Base-by-base conservation (phyloP, 2,888 invertebrate species). In the Drosophila barbarae region DNA sequence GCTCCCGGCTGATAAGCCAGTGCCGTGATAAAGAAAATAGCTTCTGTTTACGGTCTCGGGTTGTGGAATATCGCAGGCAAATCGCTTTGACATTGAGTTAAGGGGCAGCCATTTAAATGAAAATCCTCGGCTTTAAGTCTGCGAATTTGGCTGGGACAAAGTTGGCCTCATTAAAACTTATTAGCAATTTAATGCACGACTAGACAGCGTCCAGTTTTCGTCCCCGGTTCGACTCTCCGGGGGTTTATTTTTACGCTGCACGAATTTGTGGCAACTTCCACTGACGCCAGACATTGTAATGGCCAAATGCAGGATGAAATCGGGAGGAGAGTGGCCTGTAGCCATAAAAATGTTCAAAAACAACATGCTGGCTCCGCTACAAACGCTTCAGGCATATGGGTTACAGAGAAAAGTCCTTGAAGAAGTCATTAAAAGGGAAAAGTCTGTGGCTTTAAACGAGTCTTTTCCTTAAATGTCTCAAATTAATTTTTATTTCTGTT, bases 151-250 rank as follows among this genome's bases (percentile, higher is more conserved):
- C 42, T 41, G 57, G 71, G 66, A 73, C 76, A 84, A 84, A 75
- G 69, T 81, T 81, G 69, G 70, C 65, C 66, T 66, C 77, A 79
- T 84, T 84, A 79, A 79, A 79, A 79, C 78, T 81, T 81, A 79
- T 79, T 84, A 79, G 82, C 79, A 84, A 79, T 79, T 84, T 84
- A 84, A 84, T 79, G 79, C 79, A 84, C 82, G 84, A 84, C 78
- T 81, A 84, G 84, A 67, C 78, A 72, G 55, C 47, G 58, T 64
- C 57, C 39, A 54, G 53, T 30, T 42, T 44, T 41, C n/a, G 32
- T 39, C 32, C 44, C 50, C 46, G 30, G 30, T 18, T 21, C 30
- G 32, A 6, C 51, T 51, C 36, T 51, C n/a, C n/a, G 5, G 35
- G 46, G 34, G 10, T 53, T 56, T 52, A 41, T 32, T 35, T 67